Evolutionary conservation across 2,797 vertebrate genomes (phyloP).

Genomic region (Pangasius mekongensis): DNA sequence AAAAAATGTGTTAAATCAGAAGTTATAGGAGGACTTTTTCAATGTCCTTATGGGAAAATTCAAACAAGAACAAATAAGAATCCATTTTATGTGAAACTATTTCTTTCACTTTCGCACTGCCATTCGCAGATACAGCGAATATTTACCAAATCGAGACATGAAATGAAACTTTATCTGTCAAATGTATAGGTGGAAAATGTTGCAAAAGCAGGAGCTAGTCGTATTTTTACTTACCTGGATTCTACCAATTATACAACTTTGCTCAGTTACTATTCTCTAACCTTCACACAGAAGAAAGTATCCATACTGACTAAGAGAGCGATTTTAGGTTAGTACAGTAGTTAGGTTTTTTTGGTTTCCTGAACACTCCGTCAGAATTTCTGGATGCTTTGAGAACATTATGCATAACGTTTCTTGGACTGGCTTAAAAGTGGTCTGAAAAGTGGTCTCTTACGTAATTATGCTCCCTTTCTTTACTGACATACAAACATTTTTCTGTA

Average conservation of each 20-base stretch:
- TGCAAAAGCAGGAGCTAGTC: not conserved
- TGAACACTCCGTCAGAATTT: not conserved
- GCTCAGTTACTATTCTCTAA: not conserved
- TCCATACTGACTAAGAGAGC: not conserved
- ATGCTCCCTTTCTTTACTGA: too few species aligned
- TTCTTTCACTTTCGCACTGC: not conserved
- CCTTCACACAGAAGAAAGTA: not conserved
- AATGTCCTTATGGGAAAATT: constrained; percentile 68
- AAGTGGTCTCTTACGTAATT: too few species aligned
- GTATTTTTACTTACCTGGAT: not conserved
- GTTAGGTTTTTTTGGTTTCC: not conserved
- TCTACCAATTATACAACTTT: not conserved
- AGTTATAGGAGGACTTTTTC: constrained; percentile 68
- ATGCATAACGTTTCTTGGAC: not conserved
- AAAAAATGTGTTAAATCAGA: constrained; percentile 62
- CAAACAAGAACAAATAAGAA: constrained; percentile 61
- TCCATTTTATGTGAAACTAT: not conserved
- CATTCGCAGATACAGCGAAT: not conserved
- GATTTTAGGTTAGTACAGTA: not conserved
- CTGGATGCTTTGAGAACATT: too few species aligned
- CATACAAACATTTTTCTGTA: too few species aligned
- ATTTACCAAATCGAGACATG: not conserved
- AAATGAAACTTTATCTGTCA: not conserved
- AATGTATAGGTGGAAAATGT: not conserved
- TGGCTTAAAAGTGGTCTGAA: not conserved